A percentile compares a stretch with the other conserved stretches of the same genome.
Conservation (phyloP, 2,113 vertebrate genomes). For the Zosterops hypoxanthus region DNA sequence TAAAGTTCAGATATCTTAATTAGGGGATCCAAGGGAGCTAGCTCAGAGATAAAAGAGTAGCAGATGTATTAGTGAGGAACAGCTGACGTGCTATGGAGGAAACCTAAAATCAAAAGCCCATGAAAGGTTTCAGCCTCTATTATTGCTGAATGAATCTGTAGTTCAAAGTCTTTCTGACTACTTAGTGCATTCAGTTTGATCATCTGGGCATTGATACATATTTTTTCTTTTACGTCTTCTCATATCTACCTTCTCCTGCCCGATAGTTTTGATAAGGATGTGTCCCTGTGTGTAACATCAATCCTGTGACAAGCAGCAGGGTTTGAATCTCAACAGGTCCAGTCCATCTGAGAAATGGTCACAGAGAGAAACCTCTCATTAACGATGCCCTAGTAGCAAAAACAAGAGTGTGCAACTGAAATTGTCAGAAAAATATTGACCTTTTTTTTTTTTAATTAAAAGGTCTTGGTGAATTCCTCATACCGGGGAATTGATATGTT, state of each 20-base stretch:
- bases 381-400: slow-evolving; percentile 7
- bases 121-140: slow-evolving; percentile 70
- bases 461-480: slow-evolving; percentile 34
- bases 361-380: neutral
- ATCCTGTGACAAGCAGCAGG: neutral
- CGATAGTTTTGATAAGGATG: neutral
- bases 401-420: neutral
- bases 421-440: slow-evolving; percentile 52
- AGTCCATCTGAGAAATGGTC: neutral
- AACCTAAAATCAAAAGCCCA: slow-evolving; percentile 80
- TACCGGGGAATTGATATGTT: slow-evolving; percentile 36
- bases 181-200: slow-evolving; percentile 81
- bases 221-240: slow-evolving; percentile 55
- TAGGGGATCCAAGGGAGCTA: slow-evolving; percentile 75
- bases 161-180: slow-evolving; percentile 80
- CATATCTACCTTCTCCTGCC: slow-evolving; percentile 44
- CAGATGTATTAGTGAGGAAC: slow-evolving; percentile 75
- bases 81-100: slow-evolving; percentile 73
- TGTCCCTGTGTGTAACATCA: neutral
- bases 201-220: slow-evolving; percentile 62
- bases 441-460: neutral
- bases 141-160: slow-evolving; percentile 66
- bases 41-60: slow-evolving; percentile 79
- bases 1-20: slow-evolving; percentile 80
- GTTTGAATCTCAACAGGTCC: slow-evolving; percentile 20